Percentiles rank a stretch among this genome's conserved stretches.
phyloP scores from a whole-genome alignment of 2,888 invertebrate genomes.

The Chaetoderma sp. region DNA sequence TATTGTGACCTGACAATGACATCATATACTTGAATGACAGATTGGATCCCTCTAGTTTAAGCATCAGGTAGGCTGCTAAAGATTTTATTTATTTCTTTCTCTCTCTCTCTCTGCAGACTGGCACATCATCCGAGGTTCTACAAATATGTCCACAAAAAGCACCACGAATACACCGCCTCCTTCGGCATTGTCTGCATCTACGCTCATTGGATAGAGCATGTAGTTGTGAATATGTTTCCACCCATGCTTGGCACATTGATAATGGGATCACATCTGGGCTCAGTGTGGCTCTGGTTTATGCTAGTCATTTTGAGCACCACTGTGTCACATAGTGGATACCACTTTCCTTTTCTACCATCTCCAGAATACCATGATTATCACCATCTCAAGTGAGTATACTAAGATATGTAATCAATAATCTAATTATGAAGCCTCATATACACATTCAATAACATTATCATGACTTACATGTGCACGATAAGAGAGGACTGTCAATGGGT shows the following conservation, averaged over 20 bases:
- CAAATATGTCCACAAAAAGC: constrained; percentile 85
- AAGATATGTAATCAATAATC: too few relatives aligned
- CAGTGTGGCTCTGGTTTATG: constrained; percentile 79
- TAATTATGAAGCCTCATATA: too few relatives aligned
- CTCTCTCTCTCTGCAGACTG: too few relatives aligned
- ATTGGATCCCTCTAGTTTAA: too few relatives aligned
- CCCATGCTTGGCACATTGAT: constrained; percentile 75
- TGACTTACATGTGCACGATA: too few relatives aligned
- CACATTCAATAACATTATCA: too few relatives aligned
- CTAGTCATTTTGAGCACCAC: constrained; percentile 83
- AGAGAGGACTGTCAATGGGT: too few relatives aligned
- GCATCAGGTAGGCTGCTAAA: too few relatives aligned
- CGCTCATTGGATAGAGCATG: constrained; percentile 82
- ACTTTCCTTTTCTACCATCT: constrained; percentile 83
- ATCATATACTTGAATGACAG: too few relatives aligned
- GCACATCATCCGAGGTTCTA: constrained; percentile 82
- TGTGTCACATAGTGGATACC: constrained; percentile 87
- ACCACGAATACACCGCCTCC: constrained; percentile 90
- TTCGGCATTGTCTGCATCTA: constrained; percentile 86
- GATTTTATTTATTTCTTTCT: too few relatives aligned
- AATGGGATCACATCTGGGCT: constrained; percentile 76
- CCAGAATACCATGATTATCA: constrained; percentile 91
- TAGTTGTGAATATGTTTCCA: constrained; percentile 83
- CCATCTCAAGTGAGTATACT: constrained; percentile 78
- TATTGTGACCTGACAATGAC: too few relatives aligned